These are phyloP conservation scores for Caenorhabditis doughertyi DNA, from an alignment of 2,888 invertebrate species.

Conservation along the genomic window DNA sequence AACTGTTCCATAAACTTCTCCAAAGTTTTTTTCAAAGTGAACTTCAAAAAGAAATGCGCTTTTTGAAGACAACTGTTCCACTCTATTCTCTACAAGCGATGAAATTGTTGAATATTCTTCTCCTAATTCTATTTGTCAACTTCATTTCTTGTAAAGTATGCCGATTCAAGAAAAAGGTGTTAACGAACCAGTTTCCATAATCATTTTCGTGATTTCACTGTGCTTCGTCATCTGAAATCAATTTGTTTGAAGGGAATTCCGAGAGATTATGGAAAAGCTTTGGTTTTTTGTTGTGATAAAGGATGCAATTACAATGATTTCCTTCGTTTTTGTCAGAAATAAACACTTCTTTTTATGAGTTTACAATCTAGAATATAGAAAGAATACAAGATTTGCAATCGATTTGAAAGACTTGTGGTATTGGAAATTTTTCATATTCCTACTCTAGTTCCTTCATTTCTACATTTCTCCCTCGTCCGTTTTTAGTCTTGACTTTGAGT, in stretches of 20 bases:
- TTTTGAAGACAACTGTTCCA: background rate
- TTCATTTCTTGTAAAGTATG: background rate
- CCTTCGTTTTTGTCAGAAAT: background rate
- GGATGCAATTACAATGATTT: constrained; percentile 5
- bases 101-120: constrained; percentile 1
- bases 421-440: no score
- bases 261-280: constrained; percentile 6
- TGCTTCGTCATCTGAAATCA: background rate
- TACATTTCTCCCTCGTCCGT: background rate
- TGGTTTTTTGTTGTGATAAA: constrained; percentile 20
- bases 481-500: no score
- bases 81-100: background rate
- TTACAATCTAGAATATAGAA: no score
- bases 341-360: no score
- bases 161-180: background rate
- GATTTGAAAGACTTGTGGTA: no score
- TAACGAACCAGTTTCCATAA: background rate
- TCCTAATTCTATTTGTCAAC: background rate
- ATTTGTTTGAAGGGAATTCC: background rate
- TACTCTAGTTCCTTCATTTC: no score
- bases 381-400: no score
- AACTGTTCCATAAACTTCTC: background rate
- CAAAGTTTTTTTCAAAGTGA: background rate
- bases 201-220: constrained; percentile 5
- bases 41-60: background rate